phyloP scores from a whole-genome alignment of 2,797 vertebrate genomes.

The Neoniphon sammara region DNA sequence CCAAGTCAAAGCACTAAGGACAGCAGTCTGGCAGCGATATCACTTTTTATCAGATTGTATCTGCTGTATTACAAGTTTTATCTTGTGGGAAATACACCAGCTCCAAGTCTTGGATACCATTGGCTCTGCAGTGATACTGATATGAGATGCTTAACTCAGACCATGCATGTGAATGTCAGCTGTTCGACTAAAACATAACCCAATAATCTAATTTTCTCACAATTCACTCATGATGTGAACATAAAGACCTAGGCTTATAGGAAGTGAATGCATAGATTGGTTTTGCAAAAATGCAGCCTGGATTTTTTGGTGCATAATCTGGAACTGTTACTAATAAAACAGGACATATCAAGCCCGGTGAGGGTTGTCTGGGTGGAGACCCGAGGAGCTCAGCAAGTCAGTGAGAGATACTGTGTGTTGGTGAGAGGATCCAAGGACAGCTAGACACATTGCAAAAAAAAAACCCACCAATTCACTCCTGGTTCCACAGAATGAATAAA shows the following conservation, averaged over 20 bases:
- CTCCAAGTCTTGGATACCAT: constrained; percentile 3
- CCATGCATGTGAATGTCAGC: background rate
- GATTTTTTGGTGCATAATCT: no score
- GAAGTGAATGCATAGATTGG: background rate
- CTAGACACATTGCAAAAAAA: background rate
- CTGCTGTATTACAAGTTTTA: background rate
- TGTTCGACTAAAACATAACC: background rate
- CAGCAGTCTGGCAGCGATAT: background rate
- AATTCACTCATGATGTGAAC: no score
- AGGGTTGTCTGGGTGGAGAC: background rate
- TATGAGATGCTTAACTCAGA: no score
- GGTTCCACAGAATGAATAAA: no score
- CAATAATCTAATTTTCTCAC: background rate
- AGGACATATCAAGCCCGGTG: no score
- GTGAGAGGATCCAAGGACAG: constrained; percentile 24
- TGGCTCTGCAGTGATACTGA: background rate
- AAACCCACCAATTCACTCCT: no score
- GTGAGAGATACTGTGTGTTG: constrained; percentile 46
- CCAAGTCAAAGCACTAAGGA: background rate
- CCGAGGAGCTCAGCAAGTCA: constrained; percentile 20
- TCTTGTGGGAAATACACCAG: background rate
- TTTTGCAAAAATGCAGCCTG: no score
- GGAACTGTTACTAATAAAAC: no score
- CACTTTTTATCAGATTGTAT: no score
- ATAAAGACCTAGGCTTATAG: no score